A percentile compares a stretch with the other conserved stretches of the same genome.
These are phyloP conservation scores for Macroglossus sobrinus DNA, from an alignment of 2,113 vertebrate species.

Conservation along the genomic window DNA sequence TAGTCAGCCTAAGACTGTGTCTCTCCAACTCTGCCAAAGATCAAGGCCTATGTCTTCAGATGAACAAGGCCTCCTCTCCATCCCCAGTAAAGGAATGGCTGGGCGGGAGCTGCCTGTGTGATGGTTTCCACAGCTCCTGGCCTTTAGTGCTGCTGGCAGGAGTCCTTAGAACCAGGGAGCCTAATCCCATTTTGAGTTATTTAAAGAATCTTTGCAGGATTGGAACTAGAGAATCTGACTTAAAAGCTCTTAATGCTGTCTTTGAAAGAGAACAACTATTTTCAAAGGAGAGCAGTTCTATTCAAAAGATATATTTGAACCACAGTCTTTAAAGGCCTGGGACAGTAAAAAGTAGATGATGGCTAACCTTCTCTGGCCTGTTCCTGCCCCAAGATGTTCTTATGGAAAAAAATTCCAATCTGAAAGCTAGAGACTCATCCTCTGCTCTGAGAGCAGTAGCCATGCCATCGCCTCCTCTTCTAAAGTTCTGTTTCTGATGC, in stretches of 20 bases:
- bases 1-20: background rate
- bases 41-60: background rate
- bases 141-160: background rate
- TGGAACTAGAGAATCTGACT: constrained; percentile 55
- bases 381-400: background rate
- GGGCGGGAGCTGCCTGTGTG: background rate
- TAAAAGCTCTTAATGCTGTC: constrained; percentile 70
- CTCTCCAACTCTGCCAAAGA: background rate
- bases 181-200: constrained; percentile 65
- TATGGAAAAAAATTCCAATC: background rate
- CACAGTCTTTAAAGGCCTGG: constrained; percentile 23
- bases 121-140: background rate
- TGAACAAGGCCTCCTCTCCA: too few species aligned
- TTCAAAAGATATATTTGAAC: constrained; percentile 68
- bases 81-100: background rate
- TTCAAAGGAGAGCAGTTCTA: constrained; percentile 52
- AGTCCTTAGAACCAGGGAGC: constrained; percentile 59
- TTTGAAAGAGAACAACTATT: background rate
- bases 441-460: background rate
- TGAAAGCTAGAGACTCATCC: background rate
- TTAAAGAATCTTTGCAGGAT: constrained; percentile 69
- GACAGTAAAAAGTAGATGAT: constrained; percentile 52
- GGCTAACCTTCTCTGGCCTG: constrained; percentile 42
- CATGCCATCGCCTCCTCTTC: background rate
- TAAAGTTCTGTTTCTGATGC: background rate